Conservation (phyloP, 2,797 vertebrate species). For the Mormyrus proboscirostris region DNA sequence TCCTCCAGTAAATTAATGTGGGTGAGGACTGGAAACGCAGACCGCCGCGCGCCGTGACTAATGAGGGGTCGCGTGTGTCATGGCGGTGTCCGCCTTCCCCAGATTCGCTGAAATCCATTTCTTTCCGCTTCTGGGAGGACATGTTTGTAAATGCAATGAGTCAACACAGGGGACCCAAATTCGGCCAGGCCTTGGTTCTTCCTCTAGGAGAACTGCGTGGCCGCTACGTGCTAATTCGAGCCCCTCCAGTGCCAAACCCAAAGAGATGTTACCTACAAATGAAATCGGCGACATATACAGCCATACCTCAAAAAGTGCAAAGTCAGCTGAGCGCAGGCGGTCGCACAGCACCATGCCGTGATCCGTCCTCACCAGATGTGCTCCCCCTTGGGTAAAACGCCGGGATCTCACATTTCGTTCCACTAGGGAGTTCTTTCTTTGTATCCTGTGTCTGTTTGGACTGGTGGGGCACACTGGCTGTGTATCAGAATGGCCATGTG, state of each 20-base stretch:
- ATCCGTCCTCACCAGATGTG: background rate
- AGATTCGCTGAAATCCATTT: background rate
- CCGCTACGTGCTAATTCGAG: background rate
- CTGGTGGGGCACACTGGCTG: background rate
- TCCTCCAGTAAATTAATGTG: background rate
- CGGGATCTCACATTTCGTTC: background rate
- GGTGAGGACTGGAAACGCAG: background rate
- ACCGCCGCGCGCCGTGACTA: background rate
- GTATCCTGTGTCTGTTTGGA: background rate
- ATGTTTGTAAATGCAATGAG: background rate
- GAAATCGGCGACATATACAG: background rate
- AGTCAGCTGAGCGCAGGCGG: background rate
- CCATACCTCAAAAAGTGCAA: background rate
- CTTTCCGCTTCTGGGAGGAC: background rate
- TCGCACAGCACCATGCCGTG: background rate
- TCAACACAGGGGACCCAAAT: background rate
- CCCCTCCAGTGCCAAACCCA: background rate
- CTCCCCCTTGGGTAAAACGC: background rate
- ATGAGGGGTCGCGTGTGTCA: background rate
- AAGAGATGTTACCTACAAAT: background rate
- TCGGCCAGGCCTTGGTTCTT: background rate
- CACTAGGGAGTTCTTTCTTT: background rate
- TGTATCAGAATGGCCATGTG: background rate
- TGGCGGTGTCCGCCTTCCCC: background rate
- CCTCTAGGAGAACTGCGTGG: background rate